phyloP scores from a whole-genome alignment of 1,140 invertebrate species.

The Drosophila kepulauana region DNA sequence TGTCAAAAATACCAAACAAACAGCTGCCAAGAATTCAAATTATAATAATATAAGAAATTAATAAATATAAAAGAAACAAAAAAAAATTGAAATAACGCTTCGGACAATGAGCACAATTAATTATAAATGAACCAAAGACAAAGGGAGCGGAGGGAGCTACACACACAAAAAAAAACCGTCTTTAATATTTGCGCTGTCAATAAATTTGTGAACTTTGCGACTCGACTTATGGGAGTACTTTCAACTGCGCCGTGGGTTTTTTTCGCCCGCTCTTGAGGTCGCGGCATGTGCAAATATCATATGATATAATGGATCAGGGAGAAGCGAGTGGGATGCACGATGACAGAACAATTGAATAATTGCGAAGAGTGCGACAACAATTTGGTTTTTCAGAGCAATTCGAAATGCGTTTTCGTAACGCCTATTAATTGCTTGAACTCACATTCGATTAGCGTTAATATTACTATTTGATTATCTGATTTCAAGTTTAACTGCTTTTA shows the following conservation, averaged over 20 bases:
- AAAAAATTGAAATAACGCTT: conserved; percentile 7
- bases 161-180: conserved; percentile 15
- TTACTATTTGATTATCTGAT: conserved; percentile 36
- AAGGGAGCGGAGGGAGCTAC: neutral
- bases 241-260: conserved; percentile 58
- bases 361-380: conserved; percentile 17
- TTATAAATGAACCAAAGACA: conserved; percentile 73
- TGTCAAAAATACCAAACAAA: conserved; percentile 61
- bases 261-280: conserved; percentile 23
- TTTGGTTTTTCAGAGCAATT: conserved; percentile 56
- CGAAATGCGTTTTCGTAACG: conserved; percentile 43
- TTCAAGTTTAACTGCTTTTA: conserved; percentile 54
- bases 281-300: conserved; percentile 22
- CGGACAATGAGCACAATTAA: conserved; percentile 72
- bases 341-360: conserved; percentile 18
- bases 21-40: conserved; percentile 8
- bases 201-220: conserved; percentile 78
- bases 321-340: neutral
- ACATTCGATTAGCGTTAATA: conserved; percentile 51
- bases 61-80: conserved; percentile 8
- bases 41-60: conserved; percentile 19
- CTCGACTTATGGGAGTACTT: conserved; percentile 65
- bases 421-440: conserved; percentile 47
- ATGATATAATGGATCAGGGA: conserved; percentile 23
- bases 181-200: conserved; percentile 79